Evolutionary conservation across 2,888 invertebrate genomes (phyloP).

Genomic region (Pseudococcus viburni): DNA sequence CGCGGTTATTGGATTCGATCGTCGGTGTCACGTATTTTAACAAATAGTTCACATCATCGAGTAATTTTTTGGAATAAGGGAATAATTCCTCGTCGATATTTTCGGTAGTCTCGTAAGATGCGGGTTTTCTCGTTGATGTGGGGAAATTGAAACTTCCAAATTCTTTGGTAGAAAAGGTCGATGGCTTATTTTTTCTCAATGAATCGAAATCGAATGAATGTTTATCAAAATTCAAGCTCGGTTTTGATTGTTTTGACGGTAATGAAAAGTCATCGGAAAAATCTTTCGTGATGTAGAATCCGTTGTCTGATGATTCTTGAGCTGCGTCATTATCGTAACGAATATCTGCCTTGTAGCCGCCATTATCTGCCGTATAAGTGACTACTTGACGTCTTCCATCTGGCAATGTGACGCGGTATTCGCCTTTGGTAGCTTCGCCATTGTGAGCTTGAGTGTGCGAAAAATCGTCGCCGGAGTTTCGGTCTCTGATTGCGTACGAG

Average conservation of each 20-base stretch:
- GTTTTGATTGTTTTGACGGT: neutral
- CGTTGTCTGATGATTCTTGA: conserved; percentile 1
- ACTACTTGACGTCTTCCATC: conserved; percentile 79
- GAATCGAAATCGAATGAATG: neutral
- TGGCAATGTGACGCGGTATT: conserved; percentile 79
- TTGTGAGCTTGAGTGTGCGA: conserved; percentile 78
- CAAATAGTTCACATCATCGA: conserved; percentile 65
- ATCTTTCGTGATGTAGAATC: neutral
- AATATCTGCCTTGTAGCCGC: conserved; percentile 79
- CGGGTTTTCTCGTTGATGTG: conserved; percentile 3
- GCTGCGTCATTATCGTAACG: conserved; percentile 72
- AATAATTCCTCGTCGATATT: conserved; percentile 47
- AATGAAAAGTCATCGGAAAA: neutral
- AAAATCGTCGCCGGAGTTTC: conserved; percentile 78
- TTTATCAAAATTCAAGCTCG: neutral
- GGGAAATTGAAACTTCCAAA: conserved; percentile 47
- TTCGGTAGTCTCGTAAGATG: conserved; percentile 62
- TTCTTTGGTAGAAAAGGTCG: conserved; percentile 20
- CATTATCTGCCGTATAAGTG: conserved; percentile 79
- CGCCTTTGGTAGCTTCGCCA: conserved; percentile 78
- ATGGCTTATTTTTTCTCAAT: neutral
- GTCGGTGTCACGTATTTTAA: conserved; percentile 64
- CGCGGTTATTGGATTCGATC: conserved; percentile 10
- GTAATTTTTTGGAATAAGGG: conserved; percentile 52
- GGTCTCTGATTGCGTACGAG: conserved; percentile 78